Conservation (phyloP, 2,113 vertebrate genomes). For the Electrona antarctica region DNA sequence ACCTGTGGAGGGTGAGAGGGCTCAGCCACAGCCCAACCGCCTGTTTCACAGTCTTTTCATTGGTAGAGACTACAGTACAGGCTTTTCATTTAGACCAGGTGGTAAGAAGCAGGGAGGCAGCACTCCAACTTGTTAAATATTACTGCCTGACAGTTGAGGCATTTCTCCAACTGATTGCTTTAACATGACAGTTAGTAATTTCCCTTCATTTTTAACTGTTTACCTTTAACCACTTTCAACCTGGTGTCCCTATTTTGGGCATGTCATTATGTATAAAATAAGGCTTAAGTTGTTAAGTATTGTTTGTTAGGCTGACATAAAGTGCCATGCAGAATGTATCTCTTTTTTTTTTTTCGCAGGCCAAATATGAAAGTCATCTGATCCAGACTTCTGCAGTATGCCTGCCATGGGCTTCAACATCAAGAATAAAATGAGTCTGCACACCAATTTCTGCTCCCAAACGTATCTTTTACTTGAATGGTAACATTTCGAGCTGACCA, state of each 20-base stretch:
- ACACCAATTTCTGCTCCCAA: no score
- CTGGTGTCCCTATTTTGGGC: no score
- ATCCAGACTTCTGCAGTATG: constrained; percentile 32
- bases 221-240: constrained; percentile 21
- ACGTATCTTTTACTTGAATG: no score
- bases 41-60: constrained; percentile 61
- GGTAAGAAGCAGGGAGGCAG: constrained; percentile 61
- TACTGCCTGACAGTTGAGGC: constrained; percentile 71
- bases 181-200: constrained; percentile 70
- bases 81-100: constrained; percentile 72
- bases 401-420: constrained; percentile 32
- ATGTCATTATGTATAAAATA: no score
- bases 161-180: constrained; percentile 70
- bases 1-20: constrained; percentile 48
- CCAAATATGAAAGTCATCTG: no score
- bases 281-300: constrained; percentile 28
- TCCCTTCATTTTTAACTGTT: constrained; percentile 65
- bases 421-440: no score
- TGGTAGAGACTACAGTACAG: constrained; percentile 59
- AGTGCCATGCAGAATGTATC: constrained; percentile 43
- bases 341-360: neutral
- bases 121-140: constrained; percentile 76
- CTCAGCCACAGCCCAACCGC: constrained; percentile 41
- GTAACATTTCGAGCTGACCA: no score
- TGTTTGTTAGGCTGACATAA: constrained; percentile 50